Evolutionary conservation across 1,140 invertebrate species (phyloP).

Genomic region (Cryptotermes secundus): DNA sequence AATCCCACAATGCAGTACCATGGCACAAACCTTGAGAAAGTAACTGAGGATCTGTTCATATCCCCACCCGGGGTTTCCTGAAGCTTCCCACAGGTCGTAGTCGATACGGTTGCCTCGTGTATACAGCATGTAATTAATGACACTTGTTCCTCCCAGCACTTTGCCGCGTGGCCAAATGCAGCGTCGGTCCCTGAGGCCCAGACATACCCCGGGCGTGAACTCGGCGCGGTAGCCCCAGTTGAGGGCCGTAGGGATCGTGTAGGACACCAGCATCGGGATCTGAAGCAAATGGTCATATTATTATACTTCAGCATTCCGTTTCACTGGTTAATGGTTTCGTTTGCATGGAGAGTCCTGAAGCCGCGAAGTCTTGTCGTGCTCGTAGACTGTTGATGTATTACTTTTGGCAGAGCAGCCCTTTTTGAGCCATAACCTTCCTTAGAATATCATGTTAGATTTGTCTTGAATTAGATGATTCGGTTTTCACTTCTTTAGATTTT

Average conservation of each 20-base stretch:
- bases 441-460: too few relatives aligned
- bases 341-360: too few relatives aligned
- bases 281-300: too few relatives aligned
- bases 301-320: too few relatives aligned
- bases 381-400: too few relatives aligned
- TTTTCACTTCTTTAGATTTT: too few relatives aligned
- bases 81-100: slow-evolving; percentile 59
- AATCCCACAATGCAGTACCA: too few relatives aligned
- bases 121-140: slow-evolving; percentile 69
- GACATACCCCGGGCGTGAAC: background rate
- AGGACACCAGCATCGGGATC: background rate
- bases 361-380: too few relatives aligned
- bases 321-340: too few relatives aligned
- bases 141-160: slow-evolving; percentile 61
- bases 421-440: too few relatives aligned
- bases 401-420: too few relatives aligned
- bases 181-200: slow-evolving; percentile 35
- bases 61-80: slow-evolving; percentile 59
- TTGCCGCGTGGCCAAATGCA: slow-evolving; percentile 54
- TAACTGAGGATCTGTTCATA: slow-evolving; percentile 81
- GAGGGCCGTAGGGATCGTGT: background rate
- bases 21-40: slow-evolving; percentile 78
- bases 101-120: slow-evolving; percentile 62
- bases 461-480: too few relatives aligned
- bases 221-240: slow-evolving; percentile 20